Evolutionary conservation across 2,113 vertebrate genomes (phyloP).

Genomic region (Lamprologus tigripictilis): DNA sequence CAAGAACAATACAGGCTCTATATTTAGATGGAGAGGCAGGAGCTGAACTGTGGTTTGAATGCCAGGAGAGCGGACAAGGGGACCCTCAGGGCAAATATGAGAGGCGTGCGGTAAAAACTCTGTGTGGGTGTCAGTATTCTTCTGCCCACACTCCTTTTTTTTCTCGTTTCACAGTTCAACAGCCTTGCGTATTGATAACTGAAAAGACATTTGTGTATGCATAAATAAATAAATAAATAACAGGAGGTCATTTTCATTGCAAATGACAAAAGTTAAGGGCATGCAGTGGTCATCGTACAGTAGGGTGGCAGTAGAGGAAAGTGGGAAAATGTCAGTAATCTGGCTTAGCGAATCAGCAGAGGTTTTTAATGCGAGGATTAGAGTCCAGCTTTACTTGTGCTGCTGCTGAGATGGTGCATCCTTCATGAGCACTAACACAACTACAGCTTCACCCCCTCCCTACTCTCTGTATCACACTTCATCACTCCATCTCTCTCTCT

Average conservation of each 20-base stretch:
- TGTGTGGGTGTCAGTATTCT: conserved; percentile 14
- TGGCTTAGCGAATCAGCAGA: conserved; percentile 57
- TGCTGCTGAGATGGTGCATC: conserved; percentile 34
- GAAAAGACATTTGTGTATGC: not conserved
- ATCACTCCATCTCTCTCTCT: conserved; percentile 10
- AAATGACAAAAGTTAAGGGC: not conserved
- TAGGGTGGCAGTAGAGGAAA: not conserved
- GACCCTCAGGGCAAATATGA: conserved; percentile 34
- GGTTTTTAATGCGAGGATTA: conserved; percentile 66
- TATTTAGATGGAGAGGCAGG: conserved; percentile 44
- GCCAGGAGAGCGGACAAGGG: conserved; percentile 16
- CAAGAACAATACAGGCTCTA: conserved; percentile 32
- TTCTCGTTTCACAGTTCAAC: not conserved
- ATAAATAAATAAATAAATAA: not conserved
- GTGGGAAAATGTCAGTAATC: conserved; percentile 56
- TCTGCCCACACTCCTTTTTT: conserved; percentile 12
- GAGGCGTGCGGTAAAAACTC: conserved; percentile 33
- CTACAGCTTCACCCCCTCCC: conserved; percentile 32
- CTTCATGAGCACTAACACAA: conserved; percentile 16
- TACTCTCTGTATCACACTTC: conserved; percentile 29
- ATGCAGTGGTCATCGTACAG: not conserved
- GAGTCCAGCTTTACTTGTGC: conserved; percentile 32
- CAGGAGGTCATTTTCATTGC: not conserved
- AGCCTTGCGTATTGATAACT: conserved; percentile 9
- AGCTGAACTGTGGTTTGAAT: conserved; percentile 29